These are phyloP conservation scores for Atrina japonica DNA, from an alignment of 2,888 invertebrate genomes.

Conservation along the genomic window DNA sequence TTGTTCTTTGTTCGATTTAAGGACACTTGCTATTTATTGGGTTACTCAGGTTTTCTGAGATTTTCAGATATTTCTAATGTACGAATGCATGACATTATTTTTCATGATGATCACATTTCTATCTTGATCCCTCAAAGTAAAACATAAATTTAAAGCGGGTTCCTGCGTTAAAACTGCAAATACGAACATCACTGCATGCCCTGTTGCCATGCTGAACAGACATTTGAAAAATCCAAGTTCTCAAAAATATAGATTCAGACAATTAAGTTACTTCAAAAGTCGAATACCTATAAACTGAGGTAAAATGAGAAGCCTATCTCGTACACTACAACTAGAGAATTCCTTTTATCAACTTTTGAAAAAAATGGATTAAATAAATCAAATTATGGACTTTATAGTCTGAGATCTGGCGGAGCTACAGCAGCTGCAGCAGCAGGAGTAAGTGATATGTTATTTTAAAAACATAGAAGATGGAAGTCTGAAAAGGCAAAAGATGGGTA, in stretches of 20 bases:
- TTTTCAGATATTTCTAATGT: slow-evolving; percentile 7
- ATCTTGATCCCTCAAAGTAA: slow-evolving; percentile 5
- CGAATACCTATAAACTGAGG: too few relatives aligned
- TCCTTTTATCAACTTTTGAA: not conserved
- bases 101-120: not conserved
- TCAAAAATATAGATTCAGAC: too few relatives aligned
- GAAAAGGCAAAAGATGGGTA: slow-evolving; percentile 9
- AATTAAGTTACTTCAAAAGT: too few relatives aligned
- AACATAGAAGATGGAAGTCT: slow-evolving; percentile 15
- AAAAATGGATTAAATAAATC: not conserved
- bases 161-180: too few relatives aligned
- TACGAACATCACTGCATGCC: too few relatives aligned
- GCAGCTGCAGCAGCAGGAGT: slow-evolving; percentile 11
- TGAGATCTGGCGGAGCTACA: slow-evolving; percentile 10
- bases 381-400: slow-evolving; percentile 7
- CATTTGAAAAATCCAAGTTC: too few relatives aligned
- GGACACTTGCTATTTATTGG: not conserved
- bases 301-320: too few relatives aligned
- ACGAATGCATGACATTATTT: not conserved
- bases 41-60: slow-evolving; percentile 6
- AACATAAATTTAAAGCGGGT: not conserved
- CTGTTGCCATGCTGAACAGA: too few relatives aligned
- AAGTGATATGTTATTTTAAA: slow-evolving; percentile 10
- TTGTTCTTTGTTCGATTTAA: not conserved
- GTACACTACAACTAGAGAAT: not conserved